Conservation (phyloP, 2,113 vertebrate species). For the Rhipidura dahli region DNA sequence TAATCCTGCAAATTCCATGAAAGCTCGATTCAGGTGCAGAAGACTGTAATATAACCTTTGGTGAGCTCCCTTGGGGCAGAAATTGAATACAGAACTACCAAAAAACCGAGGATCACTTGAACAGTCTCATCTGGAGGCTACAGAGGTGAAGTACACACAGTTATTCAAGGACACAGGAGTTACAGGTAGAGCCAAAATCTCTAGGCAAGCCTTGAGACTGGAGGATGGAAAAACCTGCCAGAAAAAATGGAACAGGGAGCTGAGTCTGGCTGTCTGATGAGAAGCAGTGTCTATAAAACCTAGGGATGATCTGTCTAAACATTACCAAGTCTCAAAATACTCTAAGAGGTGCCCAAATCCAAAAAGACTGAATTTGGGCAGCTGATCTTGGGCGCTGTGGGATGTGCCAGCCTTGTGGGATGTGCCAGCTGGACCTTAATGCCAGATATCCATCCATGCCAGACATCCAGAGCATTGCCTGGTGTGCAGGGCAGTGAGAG, state of each 20-base stretch:
- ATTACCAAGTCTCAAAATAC: not conserved
- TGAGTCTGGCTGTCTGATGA: not conserved
- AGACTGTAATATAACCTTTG: not conserved
- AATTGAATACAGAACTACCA: not conserved
- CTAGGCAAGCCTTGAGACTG: not conserved
- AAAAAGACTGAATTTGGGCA: not conserved
- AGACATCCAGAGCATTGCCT: not conserved
- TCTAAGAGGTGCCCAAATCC: not conserved
- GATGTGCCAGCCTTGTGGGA: not conserved
- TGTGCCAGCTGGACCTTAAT: too few species aligned
- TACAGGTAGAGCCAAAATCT: not conserved
- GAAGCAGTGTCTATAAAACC: not conserved
- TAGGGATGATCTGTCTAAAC: not conserved
- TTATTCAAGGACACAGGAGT: accelerated
- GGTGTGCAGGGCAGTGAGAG: not conserved
- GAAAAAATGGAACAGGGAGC: not conserved
- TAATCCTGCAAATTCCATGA: not conserved
- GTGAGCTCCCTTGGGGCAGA: not conserved
- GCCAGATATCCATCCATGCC: too few species aligned
- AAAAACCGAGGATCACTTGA: not conserved
- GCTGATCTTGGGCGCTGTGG: not conserved
- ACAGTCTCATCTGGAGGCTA: not conserved
- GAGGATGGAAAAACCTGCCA: not conserved
- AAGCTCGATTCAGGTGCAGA: not conserved
- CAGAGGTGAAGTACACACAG: accelerated